Evolutionary conservation across 2,888 invertebrate species (phyloP).

Genomic region (Loripinus fragilis): DNA sequence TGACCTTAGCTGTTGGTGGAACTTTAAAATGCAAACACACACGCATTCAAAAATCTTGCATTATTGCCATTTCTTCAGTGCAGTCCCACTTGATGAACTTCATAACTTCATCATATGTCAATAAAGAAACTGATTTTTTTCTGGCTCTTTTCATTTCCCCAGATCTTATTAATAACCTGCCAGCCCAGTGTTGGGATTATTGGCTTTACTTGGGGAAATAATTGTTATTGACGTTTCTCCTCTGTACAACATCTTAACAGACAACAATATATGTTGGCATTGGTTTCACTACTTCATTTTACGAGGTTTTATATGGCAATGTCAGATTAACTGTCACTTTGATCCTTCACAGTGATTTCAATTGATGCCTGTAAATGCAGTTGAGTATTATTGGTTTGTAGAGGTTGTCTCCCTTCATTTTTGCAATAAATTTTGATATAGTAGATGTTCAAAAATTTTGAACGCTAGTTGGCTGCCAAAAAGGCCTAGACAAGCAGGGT

Average conservation of each 20-base stretch:
- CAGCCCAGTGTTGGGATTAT: background rate
- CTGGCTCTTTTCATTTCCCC: background rate
- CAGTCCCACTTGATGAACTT: too few species aligned
- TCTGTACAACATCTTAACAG: conserved; percentile 7
- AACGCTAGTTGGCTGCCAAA: too few species aligned
- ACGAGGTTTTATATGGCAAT: background rate
- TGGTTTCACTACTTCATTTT: background rate
- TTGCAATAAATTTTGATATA: too few species aligned
- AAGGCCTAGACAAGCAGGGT: too few species aligned
- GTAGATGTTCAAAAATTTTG: too few species aligned
- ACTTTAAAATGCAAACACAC: too few species aligned
- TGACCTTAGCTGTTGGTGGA: too few species aligned
- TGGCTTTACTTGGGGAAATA: background rate
- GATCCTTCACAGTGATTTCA: background rate
- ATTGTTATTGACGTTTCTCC: background rate
- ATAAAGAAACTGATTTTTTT: background rate
- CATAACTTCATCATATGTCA: background rate
- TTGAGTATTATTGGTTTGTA: background rate
- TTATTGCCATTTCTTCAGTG: too few species aligned
- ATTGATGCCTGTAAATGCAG: background rate
- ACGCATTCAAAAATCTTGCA: too few species aligned
- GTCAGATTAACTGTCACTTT: conserved; percentile 9
- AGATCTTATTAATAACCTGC: conserved; percentile 11
- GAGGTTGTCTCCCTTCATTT: background rate
- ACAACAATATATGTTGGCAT: conserved; percentile 5